These are phyloP conservation scores for Glossophaga mutica DNA, from an alignment of 2,797 vertebrate genomes.

Conservation along the genomic window DNA sequence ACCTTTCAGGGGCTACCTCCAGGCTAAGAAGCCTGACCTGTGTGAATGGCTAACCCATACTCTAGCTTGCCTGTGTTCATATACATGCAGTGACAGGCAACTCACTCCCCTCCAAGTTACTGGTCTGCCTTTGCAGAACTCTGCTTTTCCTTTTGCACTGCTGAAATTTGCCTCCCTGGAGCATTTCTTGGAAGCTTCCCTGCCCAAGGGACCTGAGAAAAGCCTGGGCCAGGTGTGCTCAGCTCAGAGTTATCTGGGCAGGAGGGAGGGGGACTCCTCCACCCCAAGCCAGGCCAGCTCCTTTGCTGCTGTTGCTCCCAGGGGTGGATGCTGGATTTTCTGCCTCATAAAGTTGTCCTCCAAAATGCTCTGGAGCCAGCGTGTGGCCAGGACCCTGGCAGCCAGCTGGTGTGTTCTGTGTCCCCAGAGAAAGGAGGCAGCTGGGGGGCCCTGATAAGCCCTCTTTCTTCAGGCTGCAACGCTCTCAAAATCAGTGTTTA, in stretches of 20 bases:
- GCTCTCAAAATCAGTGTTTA: conserved; percentile 3
- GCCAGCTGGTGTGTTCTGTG: background rate
- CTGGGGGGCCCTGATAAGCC: background rate
- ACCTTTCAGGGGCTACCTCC: background rate
- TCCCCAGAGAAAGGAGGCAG: background rate
- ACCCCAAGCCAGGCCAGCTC: background rate
- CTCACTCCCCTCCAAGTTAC: background rate
- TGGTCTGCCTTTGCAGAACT: background rate
- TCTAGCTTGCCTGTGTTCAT: background rate
- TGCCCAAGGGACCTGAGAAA: background rate
- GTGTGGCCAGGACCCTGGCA: background rate
- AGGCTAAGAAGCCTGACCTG: background rate
- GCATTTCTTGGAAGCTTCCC: background rate
- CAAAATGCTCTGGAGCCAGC: conserved; percentile 25
- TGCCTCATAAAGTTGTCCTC: conserved; percentile 50
- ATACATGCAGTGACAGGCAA: background rate
- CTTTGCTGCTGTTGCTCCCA: conserved; percentile 29
- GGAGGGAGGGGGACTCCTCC: background rate
- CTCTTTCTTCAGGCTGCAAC: background rate
- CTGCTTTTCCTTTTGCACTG: background rate
- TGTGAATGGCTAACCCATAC: background rate
- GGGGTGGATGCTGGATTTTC: conserved; percentile 42
- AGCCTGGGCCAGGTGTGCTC: background rate
- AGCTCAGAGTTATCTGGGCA: background rate
- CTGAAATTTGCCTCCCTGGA: background rate